Percentiles rank a stretch among this genome's conserved stretches.
Conservation (phyloP, 2,888 invertebrate genomes). For the Gerris lacustris region DNA sequence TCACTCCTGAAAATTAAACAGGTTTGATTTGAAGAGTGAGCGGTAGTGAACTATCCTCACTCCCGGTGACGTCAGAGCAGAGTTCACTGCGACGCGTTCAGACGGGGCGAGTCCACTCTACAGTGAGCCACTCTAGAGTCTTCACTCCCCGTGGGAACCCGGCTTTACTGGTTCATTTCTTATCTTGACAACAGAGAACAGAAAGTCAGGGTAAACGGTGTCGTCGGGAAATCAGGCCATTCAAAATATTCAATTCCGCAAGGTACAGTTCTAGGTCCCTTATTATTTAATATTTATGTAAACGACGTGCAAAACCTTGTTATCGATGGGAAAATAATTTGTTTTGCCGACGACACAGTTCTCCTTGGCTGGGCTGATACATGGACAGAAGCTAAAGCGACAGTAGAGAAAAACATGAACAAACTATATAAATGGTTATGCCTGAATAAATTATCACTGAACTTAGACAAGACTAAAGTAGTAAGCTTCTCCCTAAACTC, state of each 20-base stretch:
- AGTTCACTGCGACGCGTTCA: too few species aligned
- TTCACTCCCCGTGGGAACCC: too few species aligned
- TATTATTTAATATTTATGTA: slow-evolving; percentile 6
- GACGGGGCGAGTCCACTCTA: too few species aligned
- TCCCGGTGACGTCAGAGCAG: too few species aligned
- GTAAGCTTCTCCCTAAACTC: too few species aligned
- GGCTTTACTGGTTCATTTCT: not conserved
- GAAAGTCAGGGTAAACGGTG: not conserved
- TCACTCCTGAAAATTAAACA: too few species aligned
- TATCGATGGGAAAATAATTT: slow-evolving; percentile 6
- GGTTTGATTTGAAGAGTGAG: too few species aligned
- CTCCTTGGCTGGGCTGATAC: not conserved
- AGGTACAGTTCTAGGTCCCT: slow-evolving; percentile 9
- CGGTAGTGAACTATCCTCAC: too few species aligned
- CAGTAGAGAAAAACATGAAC: not conserved
- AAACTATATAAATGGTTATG: not conserved
- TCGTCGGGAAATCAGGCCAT: not conserved
- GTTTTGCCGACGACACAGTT: slow-evolving; percentile 13
- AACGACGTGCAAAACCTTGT: not conserved
- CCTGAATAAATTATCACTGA: not conserved
- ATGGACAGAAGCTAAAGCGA: not conserved
- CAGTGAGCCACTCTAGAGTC: too few species aligned
- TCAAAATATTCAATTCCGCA: too few species aligned
- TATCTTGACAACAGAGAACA: not conserved
- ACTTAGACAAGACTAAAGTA: too few species aligned